Base-by-base conservation (phyloP, 1,140 invertebrate genomes). In the Andrena cerasifolii region DNA sequence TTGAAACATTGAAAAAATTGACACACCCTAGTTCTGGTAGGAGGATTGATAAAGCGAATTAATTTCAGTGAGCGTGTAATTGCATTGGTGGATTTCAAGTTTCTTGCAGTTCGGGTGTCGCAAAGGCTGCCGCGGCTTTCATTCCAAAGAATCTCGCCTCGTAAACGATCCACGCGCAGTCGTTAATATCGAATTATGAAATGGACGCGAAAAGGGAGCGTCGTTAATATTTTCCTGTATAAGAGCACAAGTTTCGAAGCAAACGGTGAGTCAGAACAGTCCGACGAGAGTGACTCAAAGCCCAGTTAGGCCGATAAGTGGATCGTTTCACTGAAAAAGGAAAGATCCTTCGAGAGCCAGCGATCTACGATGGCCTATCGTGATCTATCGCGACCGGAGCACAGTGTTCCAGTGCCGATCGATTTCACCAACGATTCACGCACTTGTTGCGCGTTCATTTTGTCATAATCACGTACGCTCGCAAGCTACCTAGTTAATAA, bases 271-370 rank as follows among this genome's bases (percentile, higher is more conserved):
- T 76, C 73, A 76, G 65, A 68, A 68, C 43, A 73, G 66, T 82
- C 75, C 63, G 49, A 36, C 66, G 66, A 28, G 75, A 77, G 67
- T 83, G 77, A 82, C 56, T 86, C 76, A 74, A 82, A 73, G 43
- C 43, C 73, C 76, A 66, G 62, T 73, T 75, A 66, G 47, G 58
- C 33, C 47, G 76, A 80, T 83, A 86, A 85, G 76, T 85, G 79
- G 76, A 86, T 79, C 80, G 59, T 81, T 84, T 82, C 72, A 65
- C 85, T 86, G 80, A 63, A 87, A 83, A 86, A 86, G 86, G 86
- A 86, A 67, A 87, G 82, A 76, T 85, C 83, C 82, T 86, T 86
- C 85, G 59, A 84, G 65, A 56, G 43, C 76, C 73, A 59, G 65
- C 49, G 59, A 79, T 75, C 67, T 83, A 56, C 71, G 80, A 68